Percentiles rank a stretch among this genome's conserved stretches.
These are phyloP conservation scores for Neodiprion pinetum DNA, from an alignment of 1,140 invertebrate genomes.

Conservation along the genomic window DNA sequence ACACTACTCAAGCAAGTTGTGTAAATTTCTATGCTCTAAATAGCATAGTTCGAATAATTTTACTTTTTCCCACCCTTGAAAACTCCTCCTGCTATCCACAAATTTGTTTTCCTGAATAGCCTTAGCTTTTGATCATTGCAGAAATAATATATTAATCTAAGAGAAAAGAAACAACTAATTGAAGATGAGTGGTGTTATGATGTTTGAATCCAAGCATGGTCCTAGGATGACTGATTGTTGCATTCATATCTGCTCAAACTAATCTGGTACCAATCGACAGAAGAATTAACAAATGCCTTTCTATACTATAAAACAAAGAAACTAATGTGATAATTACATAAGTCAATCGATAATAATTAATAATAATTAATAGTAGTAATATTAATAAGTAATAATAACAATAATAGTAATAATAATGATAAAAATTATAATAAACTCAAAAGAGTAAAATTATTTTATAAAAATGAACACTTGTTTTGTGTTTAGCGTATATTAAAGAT, in stretches of 20 bases:
- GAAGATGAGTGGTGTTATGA: conserved; percentile 2
- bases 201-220: not conserved
- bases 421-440: no score
- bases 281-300: conserved; percentile 1
- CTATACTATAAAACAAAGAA: conserved; percentile 6
- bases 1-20: no score
- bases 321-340: conserved; percentile 2
- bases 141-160: not conserved
- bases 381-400: not conserved
- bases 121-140: not conserved
- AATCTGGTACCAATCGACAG: conserved; percentile 2
- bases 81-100: not conserved
- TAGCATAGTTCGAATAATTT: no score
- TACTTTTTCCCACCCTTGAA: no score
- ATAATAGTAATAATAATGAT: conserved; percentile 1
- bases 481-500: no score
- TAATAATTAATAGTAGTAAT: not conserved
- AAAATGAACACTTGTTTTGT: no score
- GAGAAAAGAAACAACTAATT: not conserved
- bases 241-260: not conserved
- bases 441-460: no score
- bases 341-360: conserved; percentile 1
- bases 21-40: no score
- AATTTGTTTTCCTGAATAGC: not conserved
- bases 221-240: not conserved